Evolutionary conservation across 1,140 invertebrate genomes (phyloP), one percentile per base, ranked within the genome.

Genomic region (Caenorhabditis brenneri): DNA sequence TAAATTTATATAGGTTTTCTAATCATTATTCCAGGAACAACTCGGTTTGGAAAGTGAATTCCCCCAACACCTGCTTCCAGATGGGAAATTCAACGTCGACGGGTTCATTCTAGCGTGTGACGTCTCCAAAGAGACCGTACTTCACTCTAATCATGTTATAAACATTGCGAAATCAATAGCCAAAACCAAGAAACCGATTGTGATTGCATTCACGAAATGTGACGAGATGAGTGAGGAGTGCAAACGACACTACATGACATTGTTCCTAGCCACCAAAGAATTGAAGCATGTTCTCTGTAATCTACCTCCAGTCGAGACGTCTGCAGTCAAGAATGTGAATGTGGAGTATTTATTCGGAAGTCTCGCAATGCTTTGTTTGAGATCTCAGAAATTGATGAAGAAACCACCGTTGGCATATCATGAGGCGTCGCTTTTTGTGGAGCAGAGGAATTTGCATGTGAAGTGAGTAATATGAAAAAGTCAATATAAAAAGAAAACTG

Each of bases 81-180:
- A 98, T 90, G 97, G 97, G 10, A 95, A 95, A 89, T 92, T 98
- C 33, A 94, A 93, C 87, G 95, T 99, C 69, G 97, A 99, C 92
- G 97, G 97, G 65, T 99, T 97, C 92, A 92, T 99, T 24, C 96
- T 96, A 91, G 94, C 97, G 22, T 98, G 98, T 91, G 97, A 99
- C 92, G 96, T 99, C 53, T 96, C 95, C 91, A 93, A 95, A 74
- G 95, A 86, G 90, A 91, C 29, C 12, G 29, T 58, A 27, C 42
- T 48, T 91, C 92, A 82, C 88, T 92, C n/a, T 91, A 90, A 90
- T 86, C 89, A 91, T 15, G 79, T 87, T 19, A 84, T 87, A 7
- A 87, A 92, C 46, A 87, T 92, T 39, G 87, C 86, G 39, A 88
- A 91, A 53, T 39, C 65, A 42, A 88, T 90, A 16, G 82, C 92